Percentiles rank a stretch among this genome's conserved stretches.
These are phyloP conservation scores for Hydrozoanthus tunicans DNA, from an alignment of 64 coral and sea anemone species.

Conservation along the genomic window DNA sequence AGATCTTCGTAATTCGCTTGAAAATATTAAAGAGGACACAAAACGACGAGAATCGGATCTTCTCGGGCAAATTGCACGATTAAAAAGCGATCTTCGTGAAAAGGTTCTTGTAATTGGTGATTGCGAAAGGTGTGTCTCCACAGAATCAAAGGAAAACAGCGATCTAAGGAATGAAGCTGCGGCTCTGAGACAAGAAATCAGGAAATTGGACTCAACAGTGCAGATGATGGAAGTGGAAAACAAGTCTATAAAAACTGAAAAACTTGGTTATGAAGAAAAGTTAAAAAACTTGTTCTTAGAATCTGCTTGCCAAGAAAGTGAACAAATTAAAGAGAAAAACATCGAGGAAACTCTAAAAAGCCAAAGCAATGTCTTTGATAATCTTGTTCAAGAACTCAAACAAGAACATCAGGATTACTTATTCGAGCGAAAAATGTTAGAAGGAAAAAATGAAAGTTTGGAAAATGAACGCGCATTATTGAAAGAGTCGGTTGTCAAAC, in stretches of 20 bases:
- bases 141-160: conserved; percentile 16
- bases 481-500: not conserved
- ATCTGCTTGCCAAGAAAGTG: conserved; percentile 16
- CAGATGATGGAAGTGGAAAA: not conserved
- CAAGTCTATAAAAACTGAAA: not conserved
- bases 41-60: conserved; percentile 26
- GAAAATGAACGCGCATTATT: conserved; percentile 27
- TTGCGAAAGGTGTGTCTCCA: not conserved
- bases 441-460: conserved; percentile 15
- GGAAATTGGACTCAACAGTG: not conserved
- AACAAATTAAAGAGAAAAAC: not conserved
- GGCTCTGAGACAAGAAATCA: conserved; percentile 3
- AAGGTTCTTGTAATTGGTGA: not conserved
- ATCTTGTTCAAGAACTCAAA: not conserved
- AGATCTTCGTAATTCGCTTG: conserved; percentile 24
- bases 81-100: conserved; percentile 27
- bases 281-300: conserved; percentile 15
- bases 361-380: conserved; percentile 1
- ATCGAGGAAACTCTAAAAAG: not conserved
- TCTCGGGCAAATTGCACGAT: not conserved
- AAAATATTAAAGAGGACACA: conserved; percentile 12
- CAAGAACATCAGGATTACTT: not conserved
- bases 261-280: conserved; percentile 2
- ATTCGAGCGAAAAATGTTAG: not conserved
- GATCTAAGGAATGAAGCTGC: conserved; percentile 5